Evolutionary conservation across 2,797 vertebrate species (phyloP).

Genomic region (Clarias fuscus): DNA sequence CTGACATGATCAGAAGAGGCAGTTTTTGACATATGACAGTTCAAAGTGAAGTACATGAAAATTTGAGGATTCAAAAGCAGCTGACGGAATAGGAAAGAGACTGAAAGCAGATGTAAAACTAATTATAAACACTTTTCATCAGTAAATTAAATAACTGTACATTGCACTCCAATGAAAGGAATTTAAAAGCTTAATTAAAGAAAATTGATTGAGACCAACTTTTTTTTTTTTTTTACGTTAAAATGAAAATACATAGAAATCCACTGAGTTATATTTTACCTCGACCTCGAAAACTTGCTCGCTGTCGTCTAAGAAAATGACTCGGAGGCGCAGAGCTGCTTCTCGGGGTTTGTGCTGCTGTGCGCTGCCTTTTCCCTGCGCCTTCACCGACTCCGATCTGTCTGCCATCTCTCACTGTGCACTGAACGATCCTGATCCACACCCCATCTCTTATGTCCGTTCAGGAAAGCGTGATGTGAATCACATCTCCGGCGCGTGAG

Average conservation of each 20-base stretch:
- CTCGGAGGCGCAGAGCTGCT: constrained; percentile 70
- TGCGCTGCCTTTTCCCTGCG: constrained; percentile 25
- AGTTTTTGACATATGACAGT: background rate
- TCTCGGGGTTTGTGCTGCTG: constrained; percentile 61
- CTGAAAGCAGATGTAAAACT: background rate
- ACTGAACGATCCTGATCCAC: background rate
- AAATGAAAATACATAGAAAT: background rate
- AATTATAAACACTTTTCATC: background rate
- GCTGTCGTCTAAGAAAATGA: constrained; percentile 76
- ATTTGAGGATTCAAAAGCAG: background rate
- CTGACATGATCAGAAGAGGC: background rate
- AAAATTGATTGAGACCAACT: background rate
- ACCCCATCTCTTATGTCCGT: background rate
- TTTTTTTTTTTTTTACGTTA: background rate
- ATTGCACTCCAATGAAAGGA: background rate
- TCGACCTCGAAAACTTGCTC: constrained; percentile 78
- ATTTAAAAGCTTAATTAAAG: background rate
- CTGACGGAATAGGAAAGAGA: background rate
- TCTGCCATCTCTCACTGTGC: constrained; percentile 64
- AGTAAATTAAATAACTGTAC: background rate
- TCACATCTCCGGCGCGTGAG: background rate
- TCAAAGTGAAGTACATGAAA: too few relatives aligned
- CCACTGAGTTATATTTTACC: constrained; percentile 57
- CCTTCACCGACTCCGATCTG: constrained; percentile 53
- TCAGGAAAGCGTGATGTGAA: background rate